Evolutionary conservation across 2,888 invertebrate genomes (phyloP).

Genomic region (Alviniconcha strummeri): DNA sequence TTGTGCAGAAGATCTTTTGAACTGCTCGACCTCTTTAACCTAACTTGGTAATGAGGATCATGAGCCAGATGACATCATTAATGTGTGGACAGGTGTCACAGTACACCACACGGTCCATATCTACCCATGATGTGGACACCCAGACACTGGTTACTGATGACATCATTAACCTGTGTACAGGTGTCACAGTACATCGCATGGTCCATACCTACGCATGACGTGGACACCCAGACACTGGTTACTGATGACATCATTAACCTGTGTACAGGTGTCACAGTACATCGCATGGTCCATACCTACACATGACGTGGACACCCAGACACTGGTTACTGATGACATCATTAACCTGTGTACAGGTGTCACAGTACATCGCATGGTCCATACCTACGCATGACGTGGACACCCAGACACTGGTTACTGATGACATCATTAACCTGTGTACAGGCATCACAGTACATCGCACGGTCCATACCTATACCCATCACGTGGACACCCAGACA

Average conservation of each 20-base stretch:
- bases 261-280: conserved; percentile 41
- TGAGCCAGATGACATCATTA: neutral
- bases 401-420: conserved; percentile 37
- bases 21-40: too few species aligned
- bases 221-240: conserved; percentile 44
- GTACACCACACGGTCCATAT: conserved; percentile 54
- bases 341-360: neutral
- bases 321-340: conserved; percentile 36
- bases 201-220: conserved; percentile 51
- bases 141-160: conserved; percentile 39
- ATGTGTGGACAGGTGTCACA: conserved; percentile 8
- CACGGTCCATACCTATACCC: conserved; percentile 50
- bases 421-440: neutral
- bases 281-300: conserved; percentile 50
- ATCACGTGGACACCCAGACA: conserved; percentile 22
- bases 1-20: too few species aligned
- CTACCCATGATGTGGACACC: conserved; percentile 50
- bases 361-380: conserved; percentile 51
- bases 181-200: conserved; percentile 48
- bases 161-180: neutral
- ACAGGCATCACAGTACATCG: conserved; percentile 45
- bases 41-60: neutral
- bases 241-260: conserved; percentile 20
- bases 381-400: conserved; percentile 44
- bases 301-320: conserved; percentile 36